Evolutionary conservation across 2,113 vertebrate genomes (phyloP).

Genomic region (Rhodinocichla rosea): DNA sequence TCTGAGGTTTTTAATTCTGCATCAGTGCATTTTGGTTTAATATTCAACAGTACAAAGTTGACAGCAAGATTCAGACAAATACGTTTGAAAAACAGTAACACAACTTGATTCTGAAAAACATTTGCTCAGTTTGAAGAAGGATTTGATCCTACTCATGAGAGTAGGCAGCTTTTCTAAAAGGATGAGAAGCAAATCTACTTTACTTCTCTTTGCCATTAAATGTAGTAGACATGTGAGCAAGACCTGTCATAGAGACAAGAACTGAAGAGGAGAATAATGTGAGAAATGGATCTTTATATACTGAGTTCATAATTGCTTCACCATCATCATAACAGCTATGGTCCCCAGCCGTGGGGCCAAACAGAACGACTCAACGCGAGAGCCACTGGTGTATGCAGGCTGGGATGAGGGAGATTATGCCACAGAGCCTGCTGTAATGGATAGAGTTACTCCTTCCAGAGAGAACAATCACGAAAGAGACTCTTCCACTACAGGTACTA

Average conservation of each 20-base stretch:
- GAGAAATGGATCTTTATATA: constrained; percentile 28
- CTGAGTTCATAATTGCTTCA: constrained; percentile 57
- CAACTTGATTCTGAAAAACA: not conserved
- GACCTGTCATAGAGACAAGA: constrained; percentile 20
- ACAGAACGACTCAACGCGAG: not conserved
- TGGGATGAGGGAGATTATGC: not conserved
- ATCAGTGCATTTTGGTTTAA: not conserved
- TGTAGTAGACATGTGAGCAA: constrained; percentile 35
- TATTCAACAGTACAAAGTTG: not conserved
- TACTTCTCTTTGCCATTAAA: constrained; percentile 42
- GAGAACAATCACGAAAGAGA: not conserved
- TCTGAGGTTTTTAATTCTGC: not conserved
- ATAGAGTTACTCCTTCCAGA: not conserved
- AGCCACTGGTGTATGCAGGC: not conserved
- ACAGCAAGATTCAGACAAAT: not conserved
- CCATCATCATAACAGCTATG: constrained; percentile 37
- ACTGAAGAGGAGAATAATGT: constrained; percentile 17
- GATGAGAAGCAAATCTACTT: constrained; percentile 45
- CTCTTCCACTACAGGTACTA: constrained; percentile 10
- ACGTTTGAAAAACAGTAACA: not conserved
- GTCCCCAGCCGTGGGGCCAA: not conserved
- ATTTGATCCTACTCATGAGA: not conserved
- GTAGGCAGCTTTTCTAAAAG: not conserved
- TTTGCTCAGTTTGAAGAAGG: not conserved
- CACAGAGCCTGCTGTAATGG: not conserved